Evolutionary conservation across 2,113 vertebrate species (phyloP).

Genomic region (Leptobrachium leishanense): DNA sequence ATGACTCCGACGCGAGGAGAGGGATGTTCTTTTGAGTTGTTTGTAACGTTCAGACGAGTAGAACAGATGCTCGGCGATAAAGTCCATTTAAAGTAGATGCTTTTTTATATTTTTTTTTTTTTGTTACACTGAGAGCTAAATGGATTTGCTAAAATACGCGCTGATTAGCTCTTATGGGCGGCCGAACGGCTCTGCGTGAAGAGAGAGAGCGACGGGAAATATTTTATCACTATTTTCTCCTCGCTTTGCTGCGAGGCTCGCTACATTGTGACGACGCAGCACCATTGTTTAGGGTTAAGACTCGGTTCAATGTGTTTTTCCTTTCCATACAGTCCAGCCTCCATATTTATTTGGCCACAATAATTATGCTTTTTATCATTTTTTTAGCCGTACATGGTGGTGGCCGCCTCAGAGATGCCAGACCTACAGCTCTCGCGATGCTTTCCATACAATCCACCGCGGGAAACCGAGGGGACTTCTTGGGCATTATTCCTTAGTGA

Average conservation of each 20-base stretch:
- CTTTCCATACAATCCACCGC: too few species aligned
- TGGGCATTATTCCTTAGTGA: too few species aligned
- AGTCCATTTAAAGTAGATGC: slow-evolving; percentile 38
- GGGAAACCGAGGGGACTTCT: too few species aligned
- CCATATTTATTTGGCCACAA: too few species aligned
- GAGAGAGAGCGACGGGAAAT: not conserved
- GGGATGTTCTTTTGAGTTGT: slow-evolving; percentile 34
- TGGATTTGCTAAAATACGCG: slow-evolving; percentile 45
- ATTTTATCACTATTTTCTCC: not conserved
- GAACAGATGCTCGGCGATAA: slow-evolving; percentile 42
- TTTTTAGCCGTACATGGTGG: too few species aligned
- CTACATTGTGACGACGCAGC: too few species aligned
- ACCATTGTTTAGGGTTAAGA: too few species aligned
- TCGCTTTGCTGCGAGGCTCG: not conserved
- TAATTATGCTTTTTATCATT: too few species aligned
- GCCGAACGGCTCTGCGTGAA: not conserved
- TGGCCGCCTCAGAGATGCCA: too few species aligned
- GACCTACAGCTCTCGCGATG: too few species aligned
- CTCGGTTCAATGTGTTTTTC: too few species aligned
- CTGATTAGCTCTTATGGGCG: slow-evolving; percentile 29
- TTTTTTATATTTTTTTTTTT: not conserved
- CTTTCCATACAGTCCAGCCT: too few species aligned
- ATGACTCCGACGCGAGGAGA: slow-evolving; percentile 5
- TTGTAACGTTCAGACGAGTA: slow-evolving; percentile 32
- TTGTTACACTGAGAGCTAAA: slow-evolving; percentile 43